phyloP scores from a whole-genome alignment of 2,888 invertebrate species.

The Argyresthia goedartella region DNA sequence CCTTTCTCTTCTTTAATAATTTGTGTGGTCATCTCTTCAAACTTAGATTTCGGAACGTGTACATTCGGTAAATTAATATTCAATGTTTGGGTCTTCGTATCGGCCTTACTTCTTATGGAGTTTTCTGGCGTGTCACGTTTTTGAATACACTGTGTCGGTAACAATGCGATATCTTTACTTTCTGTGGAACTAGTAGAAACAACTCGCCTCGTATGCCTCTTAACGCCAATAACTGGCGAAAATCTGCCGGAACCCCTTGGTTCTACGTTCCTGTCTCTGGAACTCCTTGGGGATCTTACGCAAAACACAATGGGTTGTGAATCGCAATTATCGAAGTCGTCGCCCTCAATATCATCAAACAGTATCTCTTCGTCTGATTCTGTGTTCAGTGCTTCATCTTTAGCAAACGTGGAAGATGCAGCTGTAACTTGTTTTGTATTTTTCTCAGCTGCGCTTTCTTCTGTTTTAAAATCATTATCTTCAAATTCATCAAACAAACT shows the following conservation, averaged over 20 bases:
- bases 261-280: not conserved
- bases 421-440: not conserved
- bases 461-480: conserved; percentile 4
- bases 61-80: not conserved
- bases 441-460: not conserved
- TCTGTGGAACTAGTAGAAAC: conserved; percentile 31
- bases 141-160: conserved; percentile 27
- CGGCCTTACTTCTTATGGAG: not conserved
- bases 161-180: conserved; percentile 33
- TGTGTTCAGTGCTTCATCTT: not conserved
- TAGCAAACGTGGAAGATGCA: not conserved
- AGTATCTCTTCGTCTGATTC: conserved; percentile 19
- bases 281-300: conserved; percentile 17
- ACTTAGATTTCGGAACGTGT: not conserved
- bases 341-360: conserved; percentile 40
- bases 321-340: conserved; percentile 19
- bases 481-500: conserved; percentile 4
- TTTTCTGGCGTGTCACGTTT: conserved; percentile 6
- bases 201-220: conserved; percentile 13
- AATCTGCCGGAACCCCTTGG: not conserved
- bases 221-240: not conserved
- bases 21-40: conserved; percentile 24
- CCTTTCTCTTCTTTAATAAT: conserved; percentile 15
- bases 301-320: conserved; percentile 41
- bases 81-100: not conserved